These are phyloP conservation scores for Brenthis ino DNA, from an alignment of 2,888 invertebrate genomes.

Conservation along the genomic window DNA sequence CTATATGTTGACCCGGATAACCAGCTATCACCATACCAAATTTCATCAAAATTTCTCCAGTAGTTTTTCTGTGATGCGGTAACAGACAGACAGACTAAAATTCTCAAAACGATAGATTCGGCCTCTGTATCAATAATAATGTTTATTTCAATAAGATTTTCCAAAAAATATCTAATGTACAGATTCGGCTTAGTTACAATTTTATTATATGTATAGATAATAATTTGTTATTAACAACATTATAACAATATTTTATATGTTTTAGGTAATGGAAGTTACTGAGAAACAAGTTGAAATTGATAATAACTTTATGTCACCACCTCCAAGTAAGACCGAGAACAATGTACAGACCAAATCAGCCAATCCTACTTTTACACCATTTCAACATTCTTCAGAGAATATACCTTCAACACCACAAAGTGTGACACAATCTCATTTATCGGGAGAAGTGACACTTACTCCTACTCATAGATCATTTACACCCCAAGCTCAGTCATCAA, in stretches of 20 bases:
- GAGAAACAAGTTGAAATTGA: constrained; percentile 6
- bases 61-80: too few relatives aligned
- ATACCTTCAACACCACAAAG: constrained; percentile 33
- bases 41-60: too few relatives aligned
- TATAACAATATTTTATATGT: not conserved
- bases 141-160: too few relatives aligned
- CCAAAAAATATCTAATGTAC: too few relatives aligned
- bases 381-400: constrained; percentile 26
- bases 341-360: constrained; percentile 3
- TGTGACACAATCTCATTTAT: constrained; percentile 27
- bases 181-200: too few relatives aligned
- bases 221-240: too few relatives aligned
- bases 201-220: too few relatives aligned
- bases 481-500: constrained; percentile 64
- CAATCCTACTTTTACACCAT: constrained; percentile 6
- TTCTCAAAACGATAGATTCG: too few relatives aligned
- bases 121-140: too few relatives aligned
- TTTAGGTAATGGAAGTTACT: constrained; percentile 1
- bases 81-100: too few relatives aligned
- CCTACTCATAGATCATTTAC: constrained; percentile 69
- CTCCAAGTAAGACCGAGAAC: not conserved
- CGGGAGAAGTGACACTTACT: constrained; percentile 68
- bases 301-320: constrained; percentile 10
- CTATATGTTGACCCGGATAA: too few relatives aligned
- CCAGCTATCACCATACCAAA: too few relatives aligned